Conservation (phyloP, 1,140 invertebrate species). For the Bemisia tabaci region DNA sequence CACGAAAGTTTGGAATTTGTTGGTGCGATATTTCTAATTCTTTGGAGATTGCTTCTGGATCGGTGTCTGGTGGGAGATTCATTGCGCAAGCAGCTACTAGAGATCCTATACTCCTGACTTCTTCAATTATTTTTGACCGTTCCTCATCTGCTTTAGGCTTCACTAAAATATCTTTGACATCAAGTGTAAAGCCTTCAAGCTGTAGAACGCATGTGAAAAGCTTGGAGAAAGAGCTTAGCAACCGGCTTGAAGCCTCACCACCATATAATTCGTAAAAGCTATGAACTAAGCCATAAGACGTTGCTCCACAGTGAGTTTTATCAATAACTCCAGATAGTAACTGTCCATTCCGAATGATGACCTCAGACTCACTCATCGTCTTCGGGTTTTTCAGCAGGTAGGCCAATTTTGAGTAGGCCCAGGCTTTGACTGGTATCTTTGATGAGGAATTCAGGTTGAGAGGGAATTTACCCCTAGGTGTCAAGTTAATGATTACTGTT, state of each 20-base stretch:
- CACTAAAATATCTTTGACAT: slow-evolving; percentile 88
- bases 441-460: slow-evolving; percentile 68
- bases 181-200: slow-evolving; percentile 81
- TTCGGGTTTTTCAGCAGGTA: slow-evolving; percentile 35
- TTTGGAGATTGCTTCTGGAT: slow-evolving; percentile 38
- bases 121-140: slow-evolving; percentile 52
- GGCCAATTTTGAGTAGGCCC: slow-evolving; percentile 40
- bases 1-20: slow-evolving; percentile 59
- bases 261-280: slow-evolving; percentile 92
- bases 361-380: slow-evolving; percentile 78
- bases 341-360: slow-evolving; percentile 79
- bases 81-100: slow-evolving; percentile 55
- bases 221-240: slow-evolving; percentile 81
- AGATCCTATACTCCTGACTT: slow-evolving; percentile 41
- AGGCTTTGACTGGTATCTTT: slow-evolving; percentile 71
- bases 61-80: slow-evolving; percentile 42
- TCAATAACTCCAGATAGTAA: slow-evolving; percentile 88
- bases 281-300: slow-evolving; percentile 84
- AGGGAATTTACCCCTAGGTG: slow-evolving; percentile 53
- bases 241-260: slow-evolving; percentile 56
- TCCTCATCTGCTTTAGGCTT: slow-evolving; percentile 51
- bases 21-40: slow-evolving; percentile 56
- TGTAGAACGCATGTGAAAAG: slow-evolving; percentile 86
- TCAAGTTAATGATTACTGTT: slow-evolving; percentile 74
- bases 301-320: slow-evolving; percentile 92